These are phyloP conservation scores for Notodromas monacha DNA, from an alignment of 2,888 invertebrate species.

Conservation along the genomic window DNA sequence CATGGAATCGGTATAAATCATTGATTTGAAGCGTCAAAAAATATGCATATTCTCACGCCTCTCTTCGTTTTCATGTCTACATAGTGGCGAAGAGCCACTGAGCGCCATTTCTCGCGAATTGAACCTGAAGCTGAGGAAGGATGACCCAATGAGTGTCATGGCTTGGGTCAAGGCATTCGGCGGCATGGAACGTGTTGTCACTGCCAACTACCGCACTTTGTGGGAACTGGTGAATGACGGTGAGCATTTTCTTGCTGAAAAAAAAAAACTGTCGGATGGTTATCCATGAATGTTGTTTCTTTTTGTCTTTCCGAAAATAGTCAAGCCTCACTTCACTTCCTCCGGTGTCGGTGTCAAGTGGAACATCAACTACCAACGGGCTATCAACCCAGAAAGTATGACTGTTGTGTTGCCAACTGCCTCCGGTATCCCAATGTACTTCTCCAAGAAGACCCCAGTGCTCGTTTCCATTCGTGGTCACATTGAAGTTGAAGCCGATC, in stretches of 20 bases:
- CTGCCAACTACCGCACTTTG: conserved; percentile 7
- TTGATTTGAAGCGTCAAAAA: too few relatives aligned
- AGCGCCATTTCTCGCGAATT: not conserved
- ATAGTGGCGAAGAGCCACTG: not conserved
- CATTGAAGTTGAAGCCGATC: not conserved
- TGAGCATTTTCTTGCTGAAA: too few relatives aligned
- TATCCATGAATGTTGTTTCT: too few relatives aligned
- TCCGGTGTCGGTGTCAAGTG: too few relatives aligned
- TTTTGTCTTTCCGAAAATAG: too few relatives aligned
- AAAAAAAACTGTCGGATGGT: too few relatives aligned
- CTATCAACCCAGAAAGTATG: conserved; percentile 6
- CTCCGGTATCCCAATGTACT: conserved; percentile 8
- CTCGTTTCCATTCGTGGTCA: conserved; percentile 8
- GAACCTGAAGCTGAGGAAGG: conserved; percentile 6
- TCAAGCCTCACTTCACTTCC: too few relatives aligned
- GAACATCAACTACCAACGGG: conserved; percentile 9
- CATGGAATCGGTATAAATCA: too few relatives aligned
- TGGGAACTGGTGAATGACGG: conserved; percentile 6
- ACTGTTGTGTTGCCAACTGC: conserved; percentile 7
- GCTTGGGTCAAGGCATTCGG: conserved; percentile 8
- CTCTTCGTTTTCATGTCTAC: not conserved
- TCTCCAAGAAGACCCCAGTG: conserved; percentile 1
- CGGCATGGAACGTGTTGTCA: conserved; percentile 9
- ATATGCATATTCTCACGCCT: not conserved
- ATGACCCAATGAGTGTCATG: conserved; percentile 1